Base-by-base conservation (phyloP, 1,140 invertebrate species). In the Homarus americanus region DNA sequence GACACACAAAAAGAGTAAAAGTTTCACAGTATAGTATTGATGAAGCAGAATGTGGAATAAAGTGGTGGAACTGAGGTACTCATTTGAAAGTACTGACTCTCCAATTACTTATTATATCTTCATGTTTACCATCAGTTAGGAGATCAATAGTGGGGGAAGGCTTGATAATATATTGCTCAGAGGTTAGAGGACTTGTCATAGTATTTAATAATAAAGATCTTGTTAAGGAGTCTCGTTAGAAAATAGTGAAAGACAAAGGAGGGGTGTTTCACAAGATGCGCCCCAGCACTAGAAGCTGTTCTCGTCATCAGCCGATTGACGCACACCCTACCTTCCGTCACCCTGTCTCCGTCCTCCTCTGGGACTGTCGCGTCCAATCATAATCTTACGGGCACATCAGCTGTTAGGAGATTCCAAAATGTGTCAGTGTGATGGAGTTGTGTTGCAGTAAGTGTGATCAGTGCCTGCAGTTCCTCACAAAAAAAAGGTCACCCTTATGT, bases 341-440 rank as follows among this genome's bases (percentile, higher is more conserved):
- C 80, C 75, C 69, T n/a, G 58, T 69, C 32, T 87, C 85, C 53
- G n/a, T 40, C 75, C 73, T 79, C 58, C 28, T 73, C 58, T 75
- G 85, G 53, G 34, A 79, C 49, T 66, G 32, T 41, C n/a, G 41
- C 85, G 32, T 79, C 73, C 53, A 87, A 87, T 87, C 85, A 87
- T 87, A 87, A 87, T 79, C 85, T 78, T 66, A 87, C 85, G 76
- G 85, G 85, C 75, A 79, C 85, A 63, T 87, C 85, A 87, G 85
- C 85, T 87, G 85, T 79, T n/a, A 79, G 85, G 76, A 58, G 49
- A 87, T 76, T 82, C 20, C 34, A 58, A 82, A 58, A 82, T 24
- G 53, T 63, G 79, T 82, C 49, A 82, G 44, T 63, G 79, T 82
- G 78, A 38, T 80, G 79, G 79, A 36, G 79, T 49, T 82, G 79